Conservation (phyloP, 64 coral and sea anemone genomes). For the Actinia tenebrosa region DNA sequence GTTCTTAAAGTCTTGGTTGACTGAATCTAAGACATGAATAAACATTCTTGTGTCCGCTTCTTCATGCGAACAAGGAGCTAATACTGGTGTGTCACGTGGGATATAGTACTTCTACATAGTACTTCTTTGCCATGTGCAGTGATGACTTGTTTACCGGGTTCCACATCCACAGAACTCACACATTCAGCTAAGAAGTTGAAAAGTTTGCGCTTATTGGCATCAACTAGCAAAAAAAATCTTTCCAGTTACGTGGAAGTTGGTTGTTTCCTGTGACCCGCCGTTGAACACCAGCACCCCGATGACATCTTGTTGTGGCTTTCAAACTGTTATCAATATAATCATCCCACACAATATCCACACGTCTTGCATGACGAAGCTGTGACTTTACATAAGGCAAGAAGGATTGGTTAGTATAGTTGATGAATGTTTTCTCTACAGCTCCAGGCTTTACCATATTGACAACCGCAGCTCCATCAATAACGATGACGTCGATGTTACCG, state of each 20-base stretch:
- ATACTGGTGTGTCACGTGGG: neutral
- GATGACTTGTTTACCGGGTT: conserved; percentile 1
- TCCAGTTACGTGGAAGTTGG: conserved; percentile 31
- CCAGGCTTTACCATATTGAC: neutral
- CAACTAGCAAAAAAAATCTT: conserved; percentile 27
- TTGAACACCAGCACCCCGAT: conserved; percentile 17
- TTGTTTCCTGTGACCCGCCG: conserved; percentile 38
- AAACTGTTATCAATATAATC: conserved; percentile 22
- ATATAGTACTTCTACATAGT: too few species aligned
- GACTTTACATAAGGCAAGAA: neutral
- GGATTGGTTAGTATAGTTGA: neutral
- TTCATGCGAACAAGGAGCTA: conserved; percentile 11
- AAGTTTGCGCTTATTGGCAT: conserved; percentile 34
- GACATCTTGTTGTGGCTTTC: conserved; percentile 27
- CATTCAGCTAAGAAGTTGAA: conserved; percentile 13
- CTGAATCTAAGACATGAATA: neutral
- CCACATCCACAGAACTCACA: neutral
- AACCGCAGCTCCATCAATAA: too few species aligned
- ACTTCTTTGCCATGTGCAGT: conserved; percentile 1
- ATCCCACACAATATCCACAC: conserved; percentile 36
- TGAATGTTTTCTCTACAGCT: neutral
- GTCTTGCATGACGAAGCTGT: neutral
- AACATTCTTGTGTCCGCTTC: conserved; percentile 26
- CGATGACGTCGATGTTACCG: too few species aligned
- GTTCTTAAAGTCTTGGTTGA: neutral